Percentiles rank a stretch among this genome's conserved stretches.
phyloP scores from a whole-genome alignment of 2,888 invertebrate genomes.

The Napeogenes inachia region DNA sequence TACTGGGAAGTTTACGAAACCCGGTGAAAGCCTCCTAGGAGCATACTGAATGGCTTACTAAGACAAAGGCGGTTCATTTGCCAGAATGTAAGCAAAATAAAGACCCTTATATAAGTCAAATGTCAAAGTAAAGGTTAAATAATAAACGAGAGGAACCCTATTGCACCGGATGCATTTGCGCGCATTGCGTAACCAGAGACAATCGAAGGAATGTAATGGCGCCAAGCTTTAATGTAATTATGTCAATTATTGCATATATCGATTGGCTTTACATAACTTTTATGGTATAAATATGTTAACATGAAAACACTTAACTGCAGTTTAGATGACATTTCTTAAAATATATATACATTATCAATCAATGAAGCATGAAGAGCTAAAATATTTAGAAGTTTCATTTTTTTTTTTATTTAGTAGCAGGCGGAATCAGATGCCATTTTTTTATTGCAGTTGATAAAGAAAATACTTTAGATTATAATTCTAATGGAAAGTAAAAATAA shows the following conservation, averaged over 20 bases:
- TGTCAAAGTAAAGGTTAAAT: conserved; percentile 72
- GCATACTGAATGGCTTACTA: conserved; percentile 50
- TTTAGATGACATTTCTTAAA: too few relatives aligned
- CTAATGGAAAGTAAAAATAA: too few relatives aligned
- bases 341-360: too few relatives aligned
- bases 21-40: conserved; percentile 51
- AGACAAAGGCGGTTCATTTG: conserved; percentile 71
- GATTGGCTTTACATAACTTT: too few relatives aligned
- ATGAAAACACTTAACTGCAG: too few relatives aligned
- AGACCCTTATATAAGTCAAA: conserved; percentile 64
- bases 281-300: too few relatives aligned
- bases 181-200: conserved; percentile 5
- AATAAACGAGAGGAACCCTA: conserved; percentile 17
- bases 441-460: too few relatives aligned
- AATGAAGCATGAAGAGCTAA: too few relatives aligned
- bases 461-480: too few relatives aligned
- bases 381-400: too few relatives aligned
- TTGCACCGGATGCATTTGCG: conserved; percentile 7
- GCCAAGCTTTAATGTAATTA: not conserved
- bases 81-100: conserved; percentile 64
- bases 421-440: too few relatives aligned
- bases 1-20: conserved; percentile 64
- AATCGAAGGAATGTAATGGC: not conserved
- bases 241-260: not conserved
- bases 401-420: too few relatives aligned